phyloP scores from a whole-genome alignment of 2,113 vertebrate species.

The Centrocercus urophasianus region DNA sequence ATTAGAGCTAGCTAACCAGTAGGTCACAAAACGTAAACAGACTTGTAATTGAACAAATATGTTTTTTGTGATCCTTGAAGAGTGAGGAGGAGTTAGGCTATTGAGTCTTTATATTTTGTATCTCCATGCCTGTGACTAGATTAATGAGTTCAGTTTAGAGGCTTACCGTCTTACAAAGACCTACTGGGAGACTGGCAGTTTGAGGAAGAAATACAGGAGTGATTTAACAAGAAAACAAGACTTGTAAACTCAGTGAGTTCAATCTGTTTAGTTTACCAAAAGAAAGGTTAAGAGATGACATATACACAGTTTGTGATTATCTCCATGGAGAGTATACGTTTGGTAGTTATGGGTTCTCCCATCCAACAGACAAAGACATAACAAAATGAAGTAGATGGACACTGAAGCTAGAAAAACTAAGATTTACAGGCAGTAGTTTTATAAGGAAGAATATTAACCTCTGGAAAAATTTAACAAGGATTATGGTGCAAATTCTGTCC shows the following conservation, averaged over 20 bases:
- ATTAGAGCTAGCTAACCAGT: conserved; percentile 37
- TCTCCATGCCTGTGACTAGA: neutral
- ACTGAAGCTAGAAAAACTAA: neutral
- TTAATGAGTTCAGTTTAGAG: neutral
- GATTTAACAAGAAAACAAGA: neutral
- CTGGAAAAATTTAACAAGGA: conserved; percentile 14
- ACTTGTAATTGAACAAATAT: conserved; percentile 23
- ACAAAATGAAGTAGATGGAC: conserved; percentile 31
- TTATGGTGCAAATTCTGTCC: neutral
- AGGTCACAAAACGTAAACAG: conserved; percentile 33
- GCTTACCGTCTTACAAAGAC: neutral
- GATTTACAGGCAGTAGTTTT: conserved; percentile 34
- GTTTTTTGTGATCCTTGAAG: neutral
- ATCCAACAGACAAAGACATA: conserved; percentile 46
- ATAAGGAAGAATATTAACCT: conserved; percentile 29
- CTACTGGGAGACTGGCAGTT: neutral
- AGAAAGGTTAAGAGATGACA: conserved; percentile 19
- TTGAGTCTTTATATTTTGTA: neutral
- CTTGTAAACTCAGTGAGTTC: conserved; percentile 3
- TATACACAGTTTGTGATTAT: conserved; percentile 45
- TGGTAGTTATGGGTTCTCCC: conserved; percentile 23
- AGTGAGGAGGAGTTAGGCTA: neutral
- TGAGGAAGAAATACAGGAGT: neutral
- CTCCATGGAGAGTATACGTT: conserved; percentile 38
- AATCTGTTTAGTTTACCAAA: conserved; percentile 9